phyloP scores from a whole-genome alignment of 1,140 invertebrate genomes.

The Eueides isabella region DNA sequence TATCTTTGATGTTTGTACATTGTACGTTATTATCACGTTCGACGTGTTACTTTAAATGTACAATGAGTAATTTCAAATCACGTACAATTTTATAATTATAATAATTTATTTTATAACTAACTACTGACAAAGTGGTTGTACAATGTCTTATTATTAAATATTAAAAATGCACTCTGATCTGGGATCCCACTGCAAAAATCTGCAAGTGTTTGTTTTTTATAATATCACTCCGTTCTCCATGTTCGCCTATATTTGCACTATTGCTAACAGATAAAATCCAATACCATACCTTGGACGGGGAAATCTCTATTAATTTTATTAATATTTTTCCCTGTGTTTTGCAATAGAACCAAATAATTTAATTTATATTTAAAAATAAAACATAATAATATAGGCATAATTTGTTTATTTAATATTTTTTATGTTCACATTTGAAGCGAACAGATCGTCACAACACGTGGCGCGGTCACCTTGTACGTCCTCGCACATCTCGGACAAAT shows the following conservation, averaged over 20 bases:
- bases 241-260: background rate
- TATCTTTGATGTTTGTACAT: background rate
- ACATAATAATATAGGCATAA: background rate
- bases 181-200: no score
- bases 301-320: no score
- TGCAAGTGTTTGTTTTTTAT: no score
- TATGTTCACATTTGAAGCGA: background rate
- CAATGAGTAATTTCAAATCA: background rate
- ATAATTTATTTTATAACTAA: background rate
- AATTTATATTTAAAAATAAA: background rate
- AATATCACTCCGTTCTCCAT: background rate
- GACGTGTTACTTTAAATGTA: background rate
- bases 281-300: no score
- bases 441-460: slow-evolving; percentile 36
- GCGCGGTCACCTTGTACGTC: slow-evolving; percentile 74
- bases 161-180: no score
- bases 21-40: background rate
- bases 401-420: background rate
- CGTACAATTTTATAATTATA: background rate
- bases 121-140: background rate
- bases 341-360: background rate
- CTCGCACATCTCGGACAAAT: slow-evolving; percentile 71
- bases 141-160: background rate
- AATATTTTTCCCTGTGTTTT: background rate
- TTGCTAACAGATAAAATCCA: background rate